These are phyloP conservation scores for Aldabrachelys gigantea DNA, from an alignment of 2,113 vertebrate genomes.

Conservation along the genomic window DNA sequence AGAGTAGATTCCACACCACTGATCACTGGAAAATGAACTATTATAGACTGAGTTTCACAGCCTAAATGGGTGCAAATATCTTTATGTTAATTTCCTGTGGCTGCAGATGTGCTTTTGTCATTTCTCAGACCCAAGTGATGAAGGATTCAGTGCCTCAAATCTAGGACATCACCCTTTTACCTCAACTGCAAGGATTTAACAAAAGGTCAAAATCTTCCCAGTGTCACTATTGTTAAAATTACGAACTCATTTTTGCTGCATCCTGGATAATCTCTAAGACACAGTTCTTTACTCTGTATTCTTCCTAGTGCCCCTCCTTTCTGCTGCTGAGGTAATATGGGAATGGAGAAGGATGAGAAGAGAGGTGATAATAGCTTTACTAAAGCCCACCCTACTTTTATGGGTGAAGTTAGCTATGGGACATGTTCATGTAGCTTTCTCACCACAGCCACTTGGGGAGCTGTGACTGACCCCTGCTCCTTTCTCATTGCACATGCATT, in stretches of 20 bases:
- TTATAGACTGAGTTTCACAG: neutral
- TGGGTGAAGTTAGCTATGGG: neutral
- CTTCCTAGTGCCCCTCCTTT: neutral
- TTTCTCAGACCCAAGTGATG: neutral
- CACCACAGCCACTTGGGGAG: neutral
- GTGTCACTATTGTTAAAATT: neutral
- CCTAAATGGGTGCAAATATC: neutral
- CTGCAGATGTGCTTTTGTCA: neutral
- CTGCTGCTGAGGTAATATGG: neutral
- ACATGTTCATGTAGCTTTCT: neutral
- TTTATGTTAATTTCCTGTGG: slow-evolving; percentile 4
- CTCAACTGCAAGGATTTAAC: neutral
- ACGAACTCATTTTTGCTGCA: neutral
- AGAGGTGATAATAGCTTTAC: neutral
- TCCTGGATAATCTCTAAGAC: neutral
- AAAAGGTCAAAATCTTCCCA: neutral
- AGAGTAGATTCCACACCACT: neutral
- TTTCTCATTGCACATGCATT: neutral
- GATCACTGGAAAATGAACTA: neutral
- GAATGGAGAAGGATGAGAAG: neutral
- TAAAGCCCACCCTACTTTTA: neutral
- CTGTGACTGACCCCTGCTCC: neutral
- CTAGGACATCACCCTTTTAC: neutral
- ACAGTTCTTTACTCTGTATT: neutral
- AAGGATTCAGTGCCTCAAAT: neutral